A percentile compares a stretch with the other conserved stretches of the same genome.
Evolutionary conservation across 2,113 vertebrate genomes (phyloP).

Genomic region (Willisornis vidua): DNA sequence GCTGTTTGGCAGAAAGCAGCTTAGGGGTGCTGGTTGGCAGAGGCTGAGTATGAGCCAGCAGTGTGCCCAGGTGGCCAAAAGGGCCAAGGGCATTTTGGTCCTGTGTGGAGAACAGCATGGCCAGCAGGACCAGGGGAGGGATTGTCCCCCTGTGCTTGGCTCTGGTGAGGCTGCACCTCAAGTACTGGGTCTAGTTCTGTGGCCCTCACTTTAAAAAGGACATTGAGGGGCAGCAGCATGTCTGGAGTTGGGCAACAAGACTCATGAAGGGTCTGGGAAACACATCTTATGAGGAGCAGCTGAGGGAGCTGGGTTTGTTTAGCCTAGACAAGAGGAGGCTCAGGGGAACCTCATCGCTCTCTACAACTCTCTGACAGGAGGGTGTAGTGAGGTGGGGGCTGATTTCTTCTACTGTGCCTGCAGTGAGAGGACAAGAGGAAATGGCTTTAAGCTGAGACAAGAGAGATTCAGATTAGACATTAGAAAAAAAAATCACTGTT

Average conservation of each 20-base stretch:
- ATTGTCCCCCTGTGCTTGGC: background rate
- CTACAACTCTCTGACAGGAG: background rate
- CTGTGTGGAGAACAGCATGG: background rate
- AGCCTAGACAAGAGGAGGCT: background rate
- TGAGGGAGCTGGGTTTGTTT: background rate
- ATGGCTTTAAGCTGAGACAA: background rate
- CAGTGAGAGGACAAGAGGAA: background rate
- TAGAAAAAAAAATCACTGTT: background rate
- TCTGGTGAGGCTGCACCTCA: background rate
- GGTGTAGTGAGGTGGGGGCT: background rate
- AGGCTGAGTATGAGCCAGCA: background rate
- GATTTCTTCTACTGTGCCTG: background rate
- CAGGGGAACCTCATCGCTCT: fast-evolving
- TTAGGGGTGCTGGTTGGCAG: background rate
- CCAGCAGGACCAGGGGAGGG: background rate
- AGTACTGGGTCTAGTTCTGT: background rate
- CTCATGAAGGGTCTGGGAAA: background rate
- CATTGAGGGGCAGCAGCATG: no score
- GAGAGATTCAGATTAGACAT: background rate
- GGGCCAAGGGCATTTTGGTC: background rate
- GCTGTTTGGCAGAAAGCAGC: background rate
- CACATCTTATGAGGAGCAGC: background rate
- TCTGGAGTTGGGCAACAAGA: background rate
- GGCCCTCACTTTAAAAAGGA: background rate
- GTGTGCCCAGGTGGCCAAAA: background rate